Base-by-base conservation (phyloP, 2,888 invertebrate genomes). In the Sepioteuthis lessoniana region DNA sequence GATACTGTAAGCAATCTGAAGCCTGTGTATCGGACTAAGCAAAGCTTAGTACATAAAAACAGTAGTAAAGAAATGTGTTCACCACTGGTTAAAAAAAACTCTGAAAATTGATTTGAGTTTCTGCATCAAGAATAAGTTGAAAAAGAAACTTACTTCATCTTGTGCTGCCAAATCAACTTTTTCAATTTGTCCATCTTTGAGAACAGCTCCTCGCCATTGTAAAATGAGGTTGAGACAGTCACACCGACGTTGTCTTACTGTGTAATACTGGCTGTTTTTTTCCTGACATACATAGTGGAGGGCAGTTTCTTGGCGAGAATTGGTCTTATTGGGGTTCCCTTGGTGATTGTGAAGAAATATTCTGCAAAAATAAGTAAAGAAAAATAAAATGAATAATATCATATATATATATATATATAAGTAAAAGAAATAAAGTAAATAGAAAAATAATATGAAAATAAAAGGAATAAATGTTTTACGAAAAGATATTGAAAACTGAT, bases 281-380 rank as follows among this genome's bases (percentile, higher is more conserved):
- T 96, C 96, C 96, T 96, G 96, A 96, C 98, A 98, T 60, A 98
- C 98, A 95, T 98, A 97, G 96, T 98, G 98, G 94, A 98, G 97
- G 21, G 98, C 98, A 0, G 98, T 98, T 96, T 98, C 98, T 96
- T 98, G 98, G 93, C 97, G 97, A 37, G 97, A 97, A 96, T 98
- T 98, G 94, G 98, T 98, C 97, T 98, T 98, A 97, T 98, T 98
- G 38, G 98, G 98, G 97, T 98, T 98, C 21, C 98, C 98, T 60
- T 98, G 98, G 94, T 98, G 97, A 95, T 98, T 98, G 96, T 97
- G 97, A 47, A 98, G 97, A 96, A 98, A 98, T 94, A 98, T 98
- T 96, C 98, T 98, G 95, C 19, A 96, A 95, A 93, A 31, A 38
- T 16, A 37, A 47, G 46, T 28, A 92, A 92, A 16, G 1, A n/a